Base-by-base conservation (phyloP, 2,113 vertebrate genomes). In the Rattus norvegicus region DNA sequence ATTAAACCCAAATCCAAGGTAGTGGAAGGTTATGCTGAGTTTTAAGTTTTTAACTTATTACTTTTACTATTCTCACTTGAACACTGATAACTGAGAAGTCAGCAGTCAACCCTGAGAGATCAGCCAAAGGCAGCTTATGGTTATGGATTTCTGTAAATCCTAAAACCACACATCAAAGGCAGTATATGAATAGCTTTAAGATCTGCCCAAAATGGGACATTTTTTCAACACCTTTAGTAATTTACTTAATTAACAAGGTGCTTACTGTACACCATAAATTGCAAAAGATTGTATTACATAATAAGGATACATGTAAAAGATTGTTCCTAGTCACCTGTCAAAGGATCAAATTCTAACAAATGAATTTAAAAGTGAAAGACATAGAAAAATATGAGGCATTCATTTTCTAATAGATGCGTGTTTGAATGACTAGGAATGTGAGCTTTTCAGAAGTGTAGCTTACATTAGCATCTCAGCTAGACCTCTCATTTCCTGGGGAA, bases 241-340 rank as follows among this genome's bases (percentile, higher is more conserved):
- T 81, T 96, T 76, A 63, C 16, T 93, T 72, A 86, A 94, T 91
- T 92, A 88, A 77, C 56, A 91, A 90, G 3, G 4, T 80, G 54
- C 72, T 96, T 90, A 54, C 77, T 56, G 6, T 17, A 1, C 39
- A 22, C 80, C 14, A 92, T 72, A 28, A 90, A 52, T 12, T 24
- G 4, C 54, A 95, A 81, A 96, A 30, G 54, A 77, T 54, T 88
- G 39, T 33, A 67, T 90, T 87, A 22, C 16, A 59, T 84, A 69
- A 9, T 81, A 75, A 43, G 19, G 30, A 88, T 5, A 69, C 12
- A 17, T 79, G 6, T 61, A 89, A n/a, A 11, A 89, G 22, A 63
- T 73, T 3, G 1, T 52, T 52, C 13, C 79, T 43, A 11, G 33
- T 87, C 59, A 88, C 84, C 75, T 16, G 22, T 59, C 17, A 17